Evolutionary conservation across 1,140 invertebrate species (phyloP).

Genomic region (Euura lappo): DNA sequence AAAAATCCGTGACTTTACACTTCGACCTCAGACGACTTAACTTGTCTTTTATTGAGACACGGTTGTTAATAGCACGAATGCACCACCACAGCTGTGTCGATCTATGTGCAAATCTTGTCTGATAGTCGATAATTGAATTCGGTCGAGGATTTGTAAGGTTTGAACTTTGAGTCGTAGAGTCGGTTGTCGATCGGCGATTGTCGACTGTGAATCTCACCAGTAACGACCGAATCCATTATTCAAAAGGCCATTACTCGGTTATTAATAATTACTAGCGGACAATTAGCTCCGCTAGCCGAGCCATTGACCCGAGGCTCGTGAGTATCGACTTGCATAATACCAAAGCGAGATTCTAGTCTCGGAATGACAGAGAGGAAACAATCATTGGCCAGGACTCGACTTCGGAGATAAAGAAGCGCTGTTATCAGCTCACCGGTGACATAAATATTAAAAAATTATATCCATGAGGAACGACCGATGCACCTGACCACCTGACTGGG

Average conservation of each 20-base stretch:
- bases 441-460: no score
- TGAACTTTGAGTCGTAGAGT: neutral
- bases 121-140: neutral
- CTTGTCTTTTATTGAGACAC: no score
- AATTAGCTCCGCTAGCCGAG: conserved; percentile 2
- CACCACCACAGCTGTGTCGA: neutral
- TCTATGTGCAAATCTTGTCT: neutral
- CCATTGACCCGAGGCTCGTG: neutral
- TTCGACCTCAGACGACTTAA: no score
- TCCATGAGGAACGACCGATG: no score
- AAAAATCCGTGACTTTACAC: no score
- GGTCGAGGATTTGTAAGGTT: neutral
- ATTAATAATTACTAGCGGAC: neutral
- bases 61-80: no score
- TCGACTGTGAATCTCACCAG: neutral
- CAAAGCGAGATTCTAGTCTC: neutral
- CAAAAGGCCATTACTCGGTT: neutral
- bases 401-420: no score
- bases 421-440: no score
- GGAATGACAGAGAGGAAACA: no score
- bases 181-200: neutral
- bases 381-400: neutral
- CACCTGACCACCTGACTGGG: no score
- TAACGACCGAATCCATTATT: neutral
- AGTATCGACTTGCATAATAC: conserved; percentile 4